Evolutionary conservation across 2,888 invertebrate species (phyloP), one percentile per base, ranked within the genome.

Genomic region (Dryococelus australis): DNA sequence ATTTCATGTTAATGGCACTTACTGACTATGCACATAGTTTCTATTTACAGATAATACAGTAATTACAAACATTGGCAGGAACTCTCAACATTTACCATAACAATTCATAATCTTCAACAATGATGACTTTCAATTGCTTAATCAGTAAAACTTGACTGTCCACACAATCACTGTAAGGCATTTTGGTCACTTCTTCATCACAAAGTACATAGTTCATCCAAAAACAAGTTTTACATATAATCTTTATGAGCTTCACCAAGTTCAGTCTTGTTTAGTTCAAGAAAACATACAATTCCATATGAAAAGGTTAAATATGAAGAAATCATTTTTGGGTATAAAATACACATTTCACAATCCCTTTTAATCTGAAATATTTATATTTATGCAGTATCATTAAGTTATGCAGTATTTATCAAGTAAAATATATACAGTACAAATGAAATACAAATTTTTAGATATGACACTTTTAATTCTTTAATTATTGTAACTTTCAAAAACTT

Each of bases 1-100:
- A 16, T 65, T 65, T 65, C 65, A 65, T 65, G 65, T 65, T 65
- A 65, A 65, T 65, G 65, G 65, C 65, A 65, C 65, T 65, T 24
- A 13, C 24, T n/a, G 16, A 65, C 20, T 0, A 65, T 65, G 6
- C n/a, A 65, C 65, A 65, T 24, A 65, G 6, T 65, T 65, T 65
- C 47, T 65, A 24, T 65, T 16, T 65, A 65, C 65, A 65, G 10
- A 65, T 65, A 10, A 24, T 65, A 65, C 65, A 65, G n/a, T 65
- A 65, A 65, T 65, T 65, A 65, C 65, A 65, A 65, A 65, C 12
- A 12, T 65, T 65, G n/a, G 65, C 65, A 65, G 65, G 65, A 65
- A 65, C 65, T 65, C 65, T 65, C 20, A 65, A n/a, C 65, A 65
- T 65, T 65, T n/a, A 65, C 65, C n/a, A 3, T 65, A 65, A 24